Evolutionary conservation across 2,113 vertebrate species (phyloP), one percentile per base, ranked within the genome.

Genomic region (Spilogale gracilis): DNA sequence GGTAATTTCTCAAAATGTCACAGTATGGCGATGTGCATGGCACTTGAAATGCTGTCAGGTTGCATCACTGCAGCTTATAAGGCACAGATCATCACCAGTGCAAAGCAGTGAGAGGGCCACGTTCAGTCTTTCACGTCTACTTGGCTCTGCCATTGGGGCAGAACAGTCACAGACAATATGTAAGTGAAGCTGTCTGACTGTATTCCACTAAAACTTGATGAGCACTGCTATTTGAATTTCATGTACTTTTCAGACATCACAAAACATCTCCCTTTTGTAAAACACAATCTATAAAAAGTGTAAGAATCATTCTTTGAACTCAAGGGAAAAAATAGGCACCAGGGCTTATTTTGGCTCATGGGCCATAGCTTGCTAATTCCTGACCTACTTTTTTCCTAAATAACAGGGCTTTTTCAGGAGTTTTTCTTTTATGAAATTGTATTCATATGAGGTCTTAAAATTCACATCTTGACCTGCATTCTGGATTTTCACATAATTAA

Each of bases 381-480:
- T 79, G 45, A 79, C 43, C 18, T 95, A 48, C n/a, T 78, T 56
- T 97, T 95, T 89, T 94, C 32, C 54, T 88, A 94, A 32, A 27
- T 73, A 84, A 54, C n/a, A 82, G 25, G 79, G 50, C 78, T 87
- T 94, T 78, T 18, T 17, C 67, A 56, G 61, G 58, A 78, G 48
- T 65, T 96, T 96, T 96, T 54, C 30, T 73, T 20, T 69, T 63
- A 13, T 3, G 12, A 90, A 30, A 63, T 89, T 92, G 61, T 6
- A 54, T 97, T 94, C 50, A 43, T 80, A 60, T 67, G 78, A 74
- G 69, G 56, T 95, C 52, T 85, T 95, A 89, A 95, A 94, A 86
- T 88, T 69, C 14, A 86, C 3, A 0, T 90, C 83, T 90, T 61
- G 20, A 60, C 61, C 65, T 93, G 25, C 27, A 61, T 95, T 97